Conservation (phyloP, 2,888 invertebrate species). For the Sylvicola fuscatus region DNA sequence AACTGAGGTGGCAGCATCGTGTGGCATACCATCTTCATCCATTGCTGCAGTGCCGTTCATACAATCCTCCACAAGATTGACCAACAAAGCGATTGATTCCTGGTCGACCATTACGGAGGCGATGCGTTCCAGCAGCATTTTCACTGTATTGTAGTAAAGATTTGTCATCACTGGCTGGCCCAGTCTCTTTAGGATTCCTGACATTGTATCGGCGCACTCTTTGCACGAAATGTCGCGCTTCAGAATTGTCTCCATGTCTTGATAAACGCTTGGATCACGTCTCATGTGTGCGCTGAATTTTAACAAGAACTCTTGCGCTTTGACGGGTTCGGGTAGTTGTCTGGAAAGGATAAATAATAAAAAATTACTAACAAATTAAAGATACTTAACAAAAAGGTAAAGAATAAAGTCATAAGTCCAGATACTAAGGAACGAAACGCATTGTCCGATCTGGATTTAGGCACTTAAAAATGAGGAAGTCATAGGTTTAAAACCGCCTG, state of each 20-base stretch:
- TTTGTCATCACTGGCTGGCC: conserved; percentile 92
- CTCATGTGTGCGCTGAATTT: conserved; percentile 65
- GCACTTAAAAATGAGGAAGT: too few species aligned
- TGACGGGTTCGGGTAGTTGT: conserved; percentile 80
- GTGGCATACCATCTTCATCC: conserved; percentile 58
- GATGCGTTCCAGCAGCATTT: conserved; percentile 82
- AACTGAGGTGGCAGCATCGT: too few species aligned
- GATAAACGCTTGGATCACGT: conserved; percentile 44
- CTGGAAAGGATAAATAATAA: conserved; percentile 21
- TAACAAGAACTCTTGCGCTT: conserved; percentile 69
- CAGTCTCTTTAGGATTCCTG: conserved; percentile 67
- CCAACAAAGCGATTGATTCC: conserved; percentile 57
- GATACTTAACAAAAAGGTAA: background rate
- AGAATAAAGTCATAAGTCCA: too few species aligned
- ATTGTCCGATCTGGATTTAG: too few species aligned
- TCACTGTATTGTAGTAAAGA: conserved; percentile 86
- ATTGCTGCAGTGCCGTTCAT: conserved; percentile 46
- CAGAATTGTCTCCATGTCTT: conserved; percentile 72
- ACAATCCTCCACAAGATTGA: conserved; percentile 42
- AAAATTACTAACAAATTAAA: background rate
- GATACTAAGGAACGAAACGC: too few species aligned
- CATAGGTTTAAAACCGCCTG: too few species aligned
- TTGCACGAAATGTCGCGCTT: conserved; percentile 82
- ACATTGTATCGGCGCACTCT: conserved; percentile 81
- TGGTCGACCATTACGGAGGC: conserved; percentile 94